These are phyloP conservation scores for Emberiza fucata DNA, from an alignment of 2,113 vertebrate species.

Conservation along the genomic window DNA sequence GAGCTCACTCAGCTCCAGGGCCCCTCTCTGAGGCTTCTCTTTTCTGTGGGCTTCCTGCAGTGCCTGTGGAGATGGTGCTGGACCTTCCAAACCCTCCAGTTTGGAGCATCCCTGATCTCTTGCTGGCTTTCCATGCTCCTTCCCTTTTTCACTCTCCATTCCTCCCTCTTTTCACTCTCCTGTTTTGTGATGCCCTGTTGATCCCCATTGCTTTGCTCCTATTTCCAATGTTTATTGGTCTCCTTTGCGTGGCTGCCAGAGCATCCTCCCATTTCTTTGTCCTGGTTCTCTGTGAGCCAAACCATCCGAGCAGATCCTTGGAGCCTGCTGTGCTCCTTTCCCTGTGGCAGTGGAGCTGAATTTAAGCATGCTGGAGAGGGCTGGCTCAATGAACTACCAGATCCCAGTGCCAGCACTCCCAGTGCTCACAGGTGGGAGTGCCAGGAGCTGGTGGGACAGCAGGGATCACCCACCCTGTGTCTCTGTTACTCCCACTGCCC, in stretches of 20 bases:
- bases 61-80: not conserved
- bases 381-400: fast-evolving
- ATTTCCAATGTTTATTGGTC: not conserved
- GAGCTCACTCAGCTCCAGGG: fast-evolving
- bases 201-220: not conserved
- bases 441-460: not conserved
- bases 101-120: not conserved
- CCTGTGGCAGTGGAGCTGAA: not conserved
- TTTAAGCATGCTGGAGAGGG: not conserved
- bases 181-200: not conserved
- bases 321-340: not conserved
- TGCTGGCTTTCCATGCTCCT: not conserved
- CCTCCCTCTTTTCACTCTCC: not conserved
- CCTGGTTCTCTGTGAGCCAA: not conserved
- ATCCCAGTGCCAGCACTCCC: not conserved
- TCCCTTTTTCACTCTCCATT: not conserved
- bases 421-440: not conserved
- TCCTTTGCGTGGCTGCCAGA: not conserved
- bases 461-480: not conserved
- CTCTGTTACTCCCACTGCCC: not conserved
- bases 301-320: not conserved
- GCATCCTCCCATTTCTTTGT: not conserved
- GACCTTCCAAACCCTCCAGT: not conserved
- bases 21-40: fast-evolving
- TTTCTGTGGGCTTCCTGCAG: not conserved